Conservation (phyloP, 2,797 vertebrate species). For the Lateolabrax maculatus region DNA sequence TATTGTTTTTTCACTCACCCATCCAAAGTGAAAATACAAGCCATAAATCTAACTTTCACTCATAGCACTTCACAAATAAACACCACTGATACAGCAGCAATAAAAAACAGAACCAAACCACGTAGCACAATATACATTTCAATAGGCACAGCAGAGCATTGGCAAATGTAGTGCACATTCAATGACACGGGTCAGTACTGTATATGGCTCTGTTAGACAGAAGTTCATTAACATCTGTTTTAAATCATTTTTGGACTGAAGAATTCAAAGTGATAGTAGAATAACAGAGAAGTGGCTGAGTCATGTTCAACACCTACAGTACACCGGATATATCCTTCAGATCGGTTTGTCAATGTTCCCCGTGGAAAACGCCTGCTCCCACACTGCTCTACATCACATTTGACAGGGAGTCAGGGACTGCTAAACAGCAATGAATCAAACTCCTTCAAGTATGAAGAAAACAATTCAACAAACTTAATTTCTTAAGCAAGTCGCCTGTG, state of each 20-base stretch:
- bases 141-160: conserved; percentile 64
- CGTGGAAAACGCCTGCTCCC: background rate
- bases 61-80: conserved; percentile 38
- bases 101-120: conserved; percentile 28
- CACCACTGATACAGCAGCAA: conserved; percentile 63
- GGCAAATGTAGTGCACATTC: conserved; percentile 58
- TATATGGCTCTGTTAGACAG: conserved; percentile 42
- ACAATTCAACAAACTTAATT: conserved; percentile 10
- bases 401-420: background rate
- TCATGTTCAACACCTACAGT: background rate
- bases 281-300: background rate
- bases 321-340: conserved; percentile 16
- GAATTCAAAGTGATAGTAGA: background rate
- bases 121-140: conserved; percentile 33
- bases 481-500: background rate
- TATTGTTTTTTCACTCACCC: conserved; percentile 1
- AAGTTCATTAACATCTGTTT: background rate
- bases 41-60: conserved; percentile 15
- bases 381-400: conserved; percentile 25
- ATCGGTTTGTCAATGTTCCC: background rate
- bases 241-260: background rate
- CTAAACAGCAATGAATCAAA: conserved; percentile 37
- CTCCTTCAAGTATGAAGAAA: conserved; percentile 25
- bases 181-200: conserved; percentile 31
- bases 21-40: conserved; percentile 27